Evolutionary conservation across 2,797 vertebrate genomes (phyloP), one percentile per base, ranked within the genome.

Genomic region (Gambelia wislizenii): DNA sequence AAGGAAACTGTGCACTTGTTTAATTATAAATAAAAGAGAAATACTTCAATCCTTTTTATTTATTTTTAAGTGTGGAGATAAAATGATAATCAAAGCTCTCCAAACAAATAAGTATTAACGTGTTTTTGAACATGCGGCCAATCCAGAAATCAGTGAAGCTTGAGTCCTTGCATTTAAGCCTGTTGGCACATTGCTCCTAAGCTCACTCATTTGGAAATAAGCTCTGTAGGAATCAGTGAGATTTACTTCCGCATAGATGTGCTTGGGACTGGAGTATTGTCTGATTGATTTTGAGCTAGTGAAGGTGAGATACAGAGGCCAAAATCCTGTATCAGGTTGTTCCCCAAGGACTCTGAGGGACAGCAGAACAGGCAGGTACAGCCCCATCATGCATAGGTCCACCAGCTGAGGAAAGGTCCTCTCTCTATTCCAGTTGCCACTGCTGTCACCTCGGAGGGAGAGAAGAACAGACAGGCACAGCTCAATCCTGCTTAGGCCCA

Each of bases 181-280:
- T 78, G 30, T 69, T 79, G 75, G 85, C n/a, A 39, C 44, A 49
- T 86, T 25, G 10, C 42, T 64, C n/a, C 30, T 67, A 69, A 70
- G 85, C 75, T 33, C 77, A 70, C 25, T 80, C 59, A 42, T 80
- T 87, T 80, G 64, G 25, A 87, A 80, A 80, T 70, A 80, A 87
- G n/a, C 61, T 69, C 47, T 64, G 16, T 52, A 70, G 76, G 69
- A 79, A 54, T 18, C n/a, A 54, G 85, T 9, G 25, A 70, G 14
- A 79, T 86, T 80, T 79, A 67, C 61, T 79, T 79, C 44, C 42
- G 61, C n/a, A 5, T 75, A 86, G n/a, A 54, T 78, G 18, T 27
- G 18, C 59, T 79, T 69, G 33, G 64, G n/a, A 36, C n/a, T 49
- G 13, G 27, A 22, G 4, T 70, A 22, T 20, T 39, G 47, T 20